These are phyloP conservation scores for Bostrychus sinensis DNA, from an alignment of 2,113 vertebrate species.

Conservation along the genomic window DNA sequence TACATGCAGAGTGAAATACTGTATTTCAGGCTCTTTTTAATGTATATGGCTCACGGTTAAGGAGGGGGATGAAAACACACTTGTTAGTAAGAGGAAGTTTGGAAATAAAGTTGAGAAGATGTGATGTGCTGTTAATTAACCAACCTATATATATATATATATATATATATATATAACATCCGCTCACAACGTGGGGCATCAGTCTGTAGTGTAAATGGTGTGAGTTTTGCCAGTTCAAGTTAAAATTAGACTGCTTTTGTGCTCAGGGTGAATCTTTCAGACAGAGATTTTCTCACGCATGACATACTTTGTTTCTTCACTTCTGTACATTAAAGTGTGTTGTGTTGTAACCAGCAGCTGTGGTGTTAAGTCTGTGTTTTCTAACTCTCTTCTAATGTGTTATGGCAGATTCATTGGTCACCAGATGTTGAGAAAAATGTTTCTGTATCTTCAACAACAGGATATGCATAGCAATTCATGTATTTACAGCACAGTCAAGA, in stretches of 20 bases:
- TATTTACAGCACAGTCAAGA: not conserved
- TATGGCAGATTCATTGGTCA: not conserved
- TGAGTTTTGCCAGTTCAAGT: not conserved
- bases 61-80: too few relatives aligned
- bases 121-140: not conserved
- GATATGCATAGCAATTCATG: too few relatives aligned
- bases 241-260: not conserved
- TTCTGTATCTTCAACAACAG: not conserved
- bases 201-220: not conserved
- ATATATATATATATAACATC: not conserved
- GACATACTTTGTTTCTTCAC: slow-evolving; percentile 18
- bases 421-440: not conserved
- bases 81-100: not conserved
- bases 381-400: slow-evolving; percentile 16
- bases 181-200: not conserved
- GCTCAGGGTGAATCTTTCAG: not conserved
- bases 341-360: slow-evolving; percentile 38
- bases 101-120: not conserved
- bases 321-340: slow-evolving; percentile 6
- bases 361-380: slow-evolving; percentile 50
- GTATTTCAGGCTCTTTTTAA: too few relatives aligned
- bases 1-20: too few relatives aligned
- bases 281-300: not conserved
- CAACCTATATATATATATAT: not conserved
- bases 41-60: too few relatives aligned